These are phyloP conservation scores for Lysiphlebus fabarum DNA, from an alignment of 1,140 invertebrate genomes.

Conservation along the genomic window DNA sequence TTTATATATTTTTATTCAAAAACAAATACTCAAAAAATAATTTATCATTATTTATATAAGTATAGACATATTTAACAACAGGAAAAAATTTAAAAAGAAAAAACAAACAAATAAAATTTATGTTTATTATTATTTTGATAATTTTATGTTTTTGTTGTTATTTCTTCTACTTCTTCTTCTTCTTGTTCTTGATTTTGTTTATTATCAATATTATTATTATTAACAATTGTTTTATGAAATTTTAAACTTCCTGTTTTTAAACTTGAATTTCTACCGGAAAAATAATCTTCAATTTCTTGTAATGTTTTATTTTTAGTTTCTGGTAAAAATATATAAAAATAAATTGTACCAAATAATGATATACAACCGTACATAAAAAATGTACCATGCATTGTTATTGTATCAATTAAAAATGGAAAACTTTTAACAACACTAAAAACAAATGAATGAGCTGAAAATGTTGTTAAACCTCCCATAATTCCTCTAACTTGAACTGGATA, in stretches of 20 bases:
- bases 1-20: no score
- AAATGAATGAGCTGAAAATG: constrained; percentile 62
- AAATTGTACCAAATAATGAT: constrained; percentile 60
- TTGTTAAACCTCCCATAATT: constrained; percentile 65
- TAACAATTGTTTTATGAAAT: no score
- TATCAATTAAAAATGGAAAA: constrained; percentile 58
- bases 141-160: no score
- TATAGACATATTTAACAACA: no score
- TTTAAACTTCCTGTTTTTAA: constrained; percentile 39
- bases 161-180: no score
- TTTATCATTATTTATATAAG: no score
- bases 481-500: constrained; percentile 66
- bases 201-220: no score
- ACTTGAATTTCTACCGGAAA: constrained; percentile 55
- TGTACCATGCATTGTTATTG: constrained; percentile 59
- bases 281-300: constrained; percentile 75
- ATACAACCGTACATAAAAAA: constrained; percentile 65
- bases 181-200: no score
- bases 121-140: no score
- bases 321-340: constrained; percentile 65
- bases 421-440: constrained; percentile 69
- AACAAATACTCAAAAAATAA: no score
- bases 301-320: constrained; percentile 76
- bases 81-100: no score
- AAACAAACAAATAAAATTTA: no score